Base-by-base conservation (phyloP, 2,113 vertebrate genomes). In the Sorex araneus region DNA sequence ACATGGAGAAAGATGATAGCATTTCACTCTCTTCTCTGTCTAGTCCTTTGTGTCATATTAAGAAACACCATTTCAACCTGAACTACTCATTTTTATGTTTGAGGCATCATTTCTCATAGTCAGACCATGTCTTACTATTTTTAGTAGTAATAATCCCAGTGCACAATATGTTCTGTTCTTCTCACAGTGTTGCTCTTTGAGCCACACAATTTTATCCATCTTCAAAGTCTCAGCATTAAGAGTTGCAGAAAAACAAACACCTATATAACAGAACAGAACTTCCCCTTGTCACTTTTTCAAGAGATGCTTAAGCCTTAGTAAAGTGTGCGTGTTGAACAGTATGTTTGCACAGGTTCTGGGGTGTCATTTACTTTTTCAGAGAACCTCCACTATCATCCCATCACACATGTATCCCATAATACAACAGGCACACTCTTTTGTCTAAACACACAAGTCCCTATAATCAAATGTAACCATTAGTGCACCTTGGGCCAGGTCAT, bases 201-300 rank as follows among this genome's bases (percentile, higher is more conserved):
- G 19, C 21, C 34, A 32, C 2, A 28, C 50, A 75, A 32, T 25
- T 70, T 63, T 90, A 12, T 76, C 45, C 25, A 19, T 0, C 88
- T 82, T 30, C 19, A 13, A 12, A 43, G 86, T 73, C 90, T 93
- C 43, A 34, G 15, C 0, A 19, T 76, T 60, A 60, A 50, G 27
- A 54, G 89, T 70, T 89, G 89, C 82, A 67, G 84, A 90, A 70
- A 6, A 1, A n/a, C n/a, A n/a, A 67, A 92, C 2, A 66, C 19
- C 64, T 8, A 66, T 25, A 66, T 30, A 66, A 66, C 64, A 8
- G 54, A 25, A 0, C 6, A 23, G n/a, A 87, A 21, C 60, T 47
- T 70, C 60, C 75, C n/a, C 84, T 76, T n/a, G 57, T 25, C 92
- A 90, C 94, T 69, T 54, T 16, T 60, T 60, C 15, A 69, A 54